Percentiles rank a stretch among this genome's conserved stretches.
Evolutionary conservation across 23 tunicate genomes (phyloP).

Genomic region (Pegea sp.): DNA sequence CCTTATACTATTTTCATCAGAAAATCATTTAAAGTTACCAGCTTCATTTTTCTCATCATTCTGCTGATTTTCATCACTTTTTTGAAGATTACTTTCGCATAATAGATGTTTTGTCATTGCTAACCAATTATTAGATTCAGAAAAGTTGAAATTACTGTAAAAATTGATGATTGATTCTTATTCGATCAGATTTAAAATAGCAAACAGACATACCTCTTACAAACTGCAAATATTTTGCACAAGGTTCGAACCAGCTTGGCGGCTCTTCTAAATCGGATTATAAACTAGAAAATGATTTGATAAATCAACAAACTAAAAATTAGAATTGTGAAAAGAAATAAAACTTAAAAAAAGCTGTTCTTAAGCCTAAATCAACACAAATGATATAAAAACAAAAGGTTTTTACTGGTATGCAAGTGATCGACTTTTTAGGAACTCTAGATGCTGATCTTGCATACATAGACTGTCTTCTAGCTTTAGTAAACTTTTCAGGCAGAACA

Average conservation of each 20-base stretch:
- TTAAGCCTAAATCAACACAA: not conserved
- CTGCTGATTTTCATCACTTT: too few species aligned
- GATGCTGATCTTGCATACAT: not conserved
- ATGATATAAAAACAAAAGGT: not conserved
- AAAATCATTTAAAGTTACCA: too few species aligned
- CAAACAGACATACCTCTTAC: too few species aligned
- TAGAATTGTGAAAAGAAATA: not conserved
- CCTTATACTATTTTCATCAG: too few species aligned
- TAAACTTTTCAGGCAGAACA: not conserved
- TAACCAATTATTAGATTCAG: too few species aligned
- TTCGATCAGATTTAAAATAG: too few species aligned
- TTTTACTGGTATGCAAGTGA: constrained; percentile 71
- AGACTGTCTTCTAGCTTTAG: not conserved
- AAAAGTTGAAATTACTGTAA: too few species aligned
- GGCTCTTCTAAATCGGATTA: constrained; percentile 53
- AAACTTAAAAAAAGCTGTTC: not conserved
- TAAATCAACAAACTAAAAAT: not conserved
- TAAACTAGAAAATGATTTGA: constrained; percentile 27
- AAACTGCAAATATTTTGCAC: constrained; percentile 65
- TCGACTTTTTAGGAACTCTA: too few species aligned
- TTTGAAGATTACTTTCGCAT: too few species aligned
- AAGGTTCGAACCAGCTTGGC: constrained; percentile 43
- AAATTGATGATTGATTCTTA: too few species aligned
- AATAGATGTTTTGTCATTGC: too few species aligned
- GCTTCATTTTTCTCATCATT: too few species aligned